Base-by-base conservation (phyloP, 2,888 invertebrate species). In the Lamproptera curius region DNA sequence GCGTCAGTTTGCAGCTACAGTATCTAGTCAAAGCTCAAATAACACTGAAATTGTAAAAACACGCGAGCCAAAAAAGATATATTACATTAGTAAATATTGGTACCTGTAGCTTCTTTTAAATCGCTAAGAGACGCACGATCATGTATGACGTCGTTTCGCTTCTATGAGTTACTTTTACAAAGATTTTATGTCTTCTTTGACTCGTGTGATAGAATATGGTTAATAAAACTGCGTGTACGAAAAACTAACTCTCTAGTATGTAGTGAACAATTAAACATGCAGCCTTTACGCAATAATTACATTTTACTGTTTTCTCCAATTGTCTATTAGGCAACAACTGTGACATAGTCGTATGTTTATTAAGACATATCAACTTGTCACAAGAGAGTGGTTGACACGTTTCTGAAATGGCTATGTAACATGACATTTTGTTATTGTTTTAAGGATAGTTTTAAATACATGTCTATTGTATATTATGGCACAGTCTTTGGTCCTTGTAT, bases 241-340 rank as follows among this genome's bases (percentile, higher is more conserved):
- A 17, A 23, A 44, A 44, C 53, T 53, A 33, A n/a, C 51, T 58
- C 42, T 54, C 36, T 47, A 55, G 44, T 35, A 56, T 51, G 47
- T 65, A 60, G 60, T 49, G n/a, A 28, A 38, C 36, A 45, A n/a
- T 39, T 52, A 59, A 59, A 60, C 55, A 58, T 61, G 67, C 67
- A 69, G 71, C 73, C 73, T 72, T 73, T 43, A 14, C 58, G 62
- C 60, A 63, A 62, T 61, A 62, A 61, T 61, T 61, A 58, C 52
- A 26, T 48, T 38, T 33, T 42, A 37, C 9, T 13, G 26, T 20
- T 20, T 26, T 47, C 15, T 26, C 38, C 13, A 33, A 15, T 34
- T 23, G 10, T 23, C 38, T 26, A 13, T 43, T 48, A 13, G 16
- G 23, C 23, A n/a, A n/a, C n/a, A n/a, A n/a, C n/a, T n/a, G n/a